Base-by-base conservation (phyloP, 2,888 invertebrate species). In the Therioaphis trifolii region DNA sequence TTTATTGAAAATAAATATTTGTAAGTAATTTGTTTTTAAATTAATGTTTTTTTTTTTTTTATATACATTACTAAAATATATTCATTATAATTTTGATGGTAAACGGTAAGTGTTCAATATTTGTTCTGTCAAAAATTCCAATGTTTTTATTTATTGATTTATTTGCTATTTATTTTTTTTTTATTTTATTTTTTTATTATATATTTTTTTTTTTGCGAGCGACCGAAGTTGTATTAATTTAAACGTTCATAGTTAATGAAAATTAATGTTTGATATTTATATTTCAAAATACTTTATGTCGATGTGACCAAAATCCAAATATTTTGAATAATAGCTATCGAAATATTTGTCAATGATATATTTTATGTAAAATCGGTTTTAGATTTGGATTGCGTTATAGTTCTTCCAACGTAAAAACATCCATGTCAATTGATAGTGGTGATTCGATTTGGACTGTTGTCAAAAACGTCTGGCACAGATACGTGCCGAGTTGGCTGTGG, bases 341-440 rank as follows among this genome's bases (percentile, higher is more conserved):
- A 58, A 24, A 24, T 21, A 24, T 15, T 9, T 63, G 12, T 69
- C 9, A 43, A 21, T 15, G 1, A 15, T 46, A 24, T 46, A 71
- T 66, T 27, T 24, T 9, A 27, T 63, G 7, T 24, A 15, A 12
- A 63, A 40, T 55, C 58, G 18, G 40, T 75, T 75, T 52, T 74
- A 78, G 78, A n/a, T 78, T 40, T 15, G 66, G 35, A 27, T 18
- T 14, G 0, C 68, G 78, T 40, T 52, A 78, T 52, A 27, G 40
- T 40, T 24, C 5, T n/a, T n/a, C n/a, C 2, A 7, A 27, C 21
- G 9, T 18, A 11, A 9, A 2, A n/a, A 68, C 24, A 11, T 29
- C 52, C 40, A 40, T 18, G 15, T 68, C 78, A 68, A 40, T 52
- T 15, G 7, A 14, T 49, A 46, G 21, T 24, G 18, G 24, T 29